A percentile compares a stretch with the other conserved stretches of the same genome.
These are phyloP conservation scores for Periplaneta americana DNA, from an alignment of 1,140 invertebrate genomes.

Conservation along the genomic window DNA sequence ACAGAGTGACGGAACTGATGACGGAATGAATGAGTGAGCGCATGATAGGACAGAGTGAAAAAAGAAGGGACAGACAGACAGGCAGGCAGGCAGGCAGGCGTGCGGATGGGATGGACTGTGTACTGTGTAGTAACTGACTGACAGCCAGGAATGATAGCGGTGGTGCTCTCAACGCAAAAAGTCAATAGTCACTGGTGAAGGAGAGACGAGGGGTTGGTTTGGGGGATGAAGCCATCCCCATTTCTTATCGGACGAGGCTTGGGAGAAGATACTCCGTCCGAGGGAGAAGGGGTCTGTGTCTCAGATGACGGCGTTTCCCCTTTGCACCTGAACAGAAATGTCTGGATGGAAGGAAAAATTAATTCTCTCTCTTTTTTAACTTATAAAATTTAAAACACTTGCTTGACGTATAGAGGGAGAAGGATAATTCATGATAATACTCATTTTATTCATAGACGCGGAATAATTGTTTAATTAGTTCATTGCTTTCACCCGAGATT, in stretches of 20 bases:
- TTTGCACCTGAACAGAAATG: not conserved
- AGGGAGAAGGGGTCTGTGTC: not conserved
- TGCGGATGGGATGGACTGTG: no score
- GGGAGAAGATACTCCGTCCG: not conserved
- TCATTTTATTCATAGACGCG: no score
- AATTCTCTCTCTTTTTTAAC: no score
- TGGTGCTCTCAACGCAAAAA: not conserved
- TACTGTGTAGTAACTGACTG: not conserved
- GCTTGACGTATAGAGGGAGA: no score
- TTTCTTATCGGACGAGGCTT: not conserved
- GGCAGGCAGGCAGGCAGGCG: no score
- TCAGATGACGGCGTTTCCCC: not conserved
- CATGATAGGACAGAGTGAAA: no score
- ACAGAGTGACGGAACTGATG: not conserved
- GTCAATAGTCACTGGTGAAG: not conserved
- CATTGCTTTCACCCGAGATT: no score
- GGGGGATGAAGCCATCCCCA: not conserved
- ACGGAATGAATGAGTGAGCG: not conserved
- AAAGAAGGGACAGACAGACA: not conserved
- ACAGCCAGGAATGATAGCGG: not conserved
- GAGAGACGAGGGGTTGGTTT: not conserved
- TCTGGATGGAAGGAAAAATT: no score
- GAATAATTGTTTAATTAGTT: no score
- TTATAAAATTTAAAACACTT: no score
- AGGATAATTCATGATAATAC: no score